Conservation (phyloP, 2,113 vertebrate genomes). For the Cryptotis parvus region DNA sequence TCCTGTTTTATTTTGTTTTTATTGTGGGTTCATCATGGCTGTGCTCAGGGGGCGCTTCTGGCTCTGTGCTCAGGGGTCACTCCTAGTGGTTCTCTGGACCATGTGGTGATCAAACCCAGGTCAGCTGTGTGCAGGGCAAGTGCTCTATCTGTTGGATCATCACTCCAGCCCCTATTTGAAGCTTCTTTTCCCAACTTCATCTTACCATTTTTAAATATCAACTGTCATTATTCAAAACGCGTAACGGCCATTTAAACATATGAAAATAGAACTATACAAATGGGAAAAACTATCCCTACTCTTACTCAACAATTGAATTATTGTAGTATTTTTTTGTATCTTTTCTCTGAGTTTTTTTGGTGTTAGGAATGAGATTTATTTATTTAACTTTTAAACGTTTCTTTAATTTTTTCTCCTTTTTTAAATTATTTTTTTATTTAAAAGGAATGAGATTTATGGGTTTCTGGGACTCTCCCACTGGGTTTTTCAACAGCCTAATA, state of each 20-base stretch:
- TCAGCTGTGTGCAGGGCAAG: too few relatives aligned
- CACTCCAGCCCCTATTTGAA: too few relatives aligned
- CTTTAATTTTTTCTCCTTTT: too few relatives aligned
- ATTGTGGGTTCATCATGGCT: background rate
- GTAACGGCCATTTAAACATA: background rate
- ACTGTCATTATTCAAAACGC: constrained; percentile 5
- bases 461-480: background rate
- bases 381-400: background rate
- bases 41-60: too few relatives aligned
- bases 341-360: background rate
- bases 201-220: background rate
- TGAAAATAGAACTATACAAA: constrained; percentile 23
- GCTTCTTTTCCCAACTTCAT: too few relatives aligned
- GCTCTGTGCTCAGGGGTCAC: too few relatives aligned
- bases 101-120: too few relatives aligned
- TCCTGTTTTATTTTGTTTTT: too few relatives aligned
- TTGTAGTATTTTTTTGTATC: background rate
- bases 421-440: too few relatives aligned
- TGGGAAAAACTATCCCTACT: background rate
- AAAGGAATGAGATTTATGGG: too few relatives aligned
- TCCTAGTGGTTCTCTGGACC: too few relatives aligned
- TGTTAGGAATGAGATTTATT: background rate
- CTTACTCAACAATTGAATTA: background rate
- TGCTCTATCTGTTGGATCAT: too few relatives aligned
- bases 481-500: background rate